Percentiles rank a stretch among this genome's conserved stretches.
phyloP scores from a whole-genome alignment of 2,888 invertebrate species.

The Scaeva pyrastri region DNA sequence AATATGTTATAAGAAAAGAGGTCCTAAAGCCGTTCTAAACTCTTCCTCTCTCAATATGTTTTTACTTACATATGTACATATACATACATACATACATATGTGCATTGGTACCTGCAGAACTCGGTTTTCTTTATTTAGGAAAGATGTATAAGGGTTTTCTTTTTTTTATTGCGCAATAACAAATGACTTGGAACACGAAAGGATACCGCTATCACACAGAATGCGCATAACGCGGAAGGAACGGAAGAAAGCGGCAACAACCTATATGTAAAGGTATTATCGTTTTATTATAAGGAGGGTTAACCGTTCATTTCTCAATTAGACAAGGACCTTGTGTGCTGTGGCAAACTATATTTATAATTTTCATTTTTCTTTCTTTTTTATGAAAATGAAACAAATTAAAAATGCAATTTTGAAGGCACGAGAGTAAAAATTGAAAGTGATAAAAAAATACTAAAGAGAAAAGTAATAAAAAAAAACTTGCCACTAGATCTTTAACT shows the following conservation, averaged over 20 bases:
- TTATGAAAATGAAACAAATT: constrained; percentile 1
- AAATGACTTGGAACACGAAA: constrained; percentile 70
- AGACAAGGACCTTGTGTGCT: constrained; percentile 63
- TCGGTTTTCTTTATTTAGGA: constrained; percentile 28
- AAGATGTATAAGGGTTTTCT: constrained; percentile 56
- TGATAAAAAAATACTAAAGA: constrained; percentile 53
- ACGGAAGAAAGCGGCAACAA: constrained; percentile 53
- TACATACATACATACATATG: too few relatives aligned
- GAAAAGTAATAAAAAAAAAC: constrained; percentile 44
- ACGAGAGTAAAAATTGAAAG: constrained; percentile 48
- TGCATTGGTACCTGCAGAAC: constrained; percentile 46
- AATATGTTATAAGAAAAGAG: constrained; percentile 37
- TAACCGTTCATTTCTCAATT: constrained; percentile 73
- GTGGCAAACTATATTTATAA: constrained; percentile 35
- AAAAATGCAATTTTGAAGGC: constrained; percentile 6
- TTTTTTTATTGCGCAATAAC: constrained; percentile 66
- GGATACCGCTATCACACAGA: constrained; percentile 54
- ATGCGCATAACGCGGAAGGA: constrained; percentile 45
- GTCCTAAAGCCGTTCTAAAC: constrained; percentile 48
- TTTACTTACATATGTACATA: too few relatives aligned
- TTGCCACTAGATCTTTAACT: constrained; percentile 64
- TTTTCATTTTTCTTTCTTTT: constrained; percentile 34
- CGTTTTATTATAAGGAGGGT: constrained; percentile 63
- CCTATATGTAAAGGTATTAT: constrained; percentile 52
- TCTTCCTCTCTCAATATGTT: constrained; percentile 23